Base-by-base conservation (phyloP, 2,113 vertebrate species). In the Casuarius casuarius region DNA sequence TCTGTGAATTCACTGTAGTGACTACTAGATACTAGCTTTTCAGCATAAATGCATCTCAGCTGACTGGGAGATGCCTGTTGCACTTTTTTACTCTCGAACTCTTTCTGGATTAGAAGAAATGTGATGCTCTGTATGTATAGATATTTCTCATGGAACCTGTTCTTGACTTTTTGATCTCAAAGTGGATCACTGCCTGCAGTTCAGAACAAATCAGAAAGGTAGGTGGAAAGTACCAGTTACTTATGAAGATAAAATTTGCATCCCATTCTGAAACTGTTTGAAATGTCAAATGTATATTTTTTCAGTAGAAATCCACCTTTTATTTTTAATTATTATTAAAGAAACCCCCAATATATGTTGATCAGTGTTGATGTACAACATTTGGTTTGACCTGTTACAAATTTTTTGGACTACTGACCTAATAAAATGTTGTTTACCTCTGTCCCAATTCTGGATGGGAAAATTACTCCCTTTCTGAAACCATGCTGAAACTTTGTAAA, bases 191-290 rank as follows among this genome's bases (percentile, higher is more conserved):
- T 87, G 70, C 72, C 80, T 84, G 33, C 72, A 75, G 67, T 52
- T 82, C 71, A 35, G 70, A 84, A 61, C n/a, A 58, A 78, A 90
- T n/a, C 23, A 75, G 72, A 70, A 87, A 95, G 84, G 95, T 25
- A 51, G 23, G 81, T 74, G 68, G 38, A 31, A 77, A 61, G 40
- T 23, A 66, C 14, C 6, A 12, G 22, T 65, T 72, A 21, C 21
- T 72, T 49, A 42, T 29, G 63, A 81, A 46, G 40, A 19, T 22
- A 72, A 84, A 81, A 44, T 19, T 48, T 54, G 38, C 51, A 22
- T 13, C 23, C 28, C 28, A 21, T 56, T 74, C 38, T 84, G 49
- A 78, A 87, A 35, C 11, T 2, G 2, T 22, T 52, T 33, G 62
- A 46, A 87, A 62, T 38, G 35, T 16, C 33, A 61, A 51, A 12